phyloP scores from a whole-genome alignment of 2,113 vertebrate species.

The Macroglossus sobrinus region DNA sequence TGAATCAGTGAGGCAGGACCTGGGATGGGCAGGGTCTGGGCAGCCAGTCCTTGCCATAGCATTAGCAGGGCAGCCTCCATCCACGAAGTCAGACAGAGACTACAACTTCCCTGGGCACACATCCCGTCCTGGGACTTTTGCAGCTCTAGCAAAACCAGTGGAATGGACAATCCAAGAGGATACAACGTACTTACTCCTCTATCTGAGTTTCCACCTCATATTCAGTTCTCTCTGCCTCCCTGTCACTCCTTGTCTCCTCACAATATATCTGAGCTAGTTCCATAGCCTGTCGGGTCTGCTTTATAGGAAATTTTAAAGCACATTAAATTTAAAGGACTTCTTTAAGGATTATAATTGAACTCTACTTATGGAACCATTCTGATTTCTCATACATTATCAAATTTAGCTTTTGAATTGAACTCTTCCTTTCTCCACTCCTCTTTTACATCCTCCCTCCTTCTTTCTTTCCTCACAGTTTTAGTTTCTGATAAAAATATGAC shows the following conservation, averaged over 20 bases:
- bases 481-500: background rate
- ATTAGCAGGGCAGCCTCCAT: background rate
- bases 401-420: background rate
- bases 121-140: background rate
- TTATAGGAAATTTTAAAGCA: background rate
- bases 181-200: background rate
- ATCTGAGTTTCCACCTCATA: background rate
- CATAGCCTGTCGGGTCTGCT: background rate
- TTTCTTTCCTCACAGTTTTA: background rate
- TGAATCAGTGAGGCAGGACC: background rate
- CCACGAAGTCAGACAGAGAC: background rate
- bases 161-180: too few relatives aligned
- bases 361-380: background rate
- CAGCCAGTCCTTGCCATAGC: background rate
- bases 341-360: background rate
- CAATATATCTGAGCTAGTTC: background rate
- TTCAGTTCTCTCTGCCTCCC: background rate
- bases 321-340: background rate
- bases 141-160: background rate
- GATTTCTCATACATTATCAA: background rate
- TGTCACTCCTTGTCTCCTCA: too few relatives aligned
- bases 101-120: fast-evolving
- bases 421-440: background rate
- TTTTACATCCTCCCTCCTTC: background rate
- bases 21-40: background rate